These are phyloP conservation scores for Gasterosteus aculeatus DNA, from an alignment of 2,113 vertebrate genomes.

Conservation along the genomic window DNA sequence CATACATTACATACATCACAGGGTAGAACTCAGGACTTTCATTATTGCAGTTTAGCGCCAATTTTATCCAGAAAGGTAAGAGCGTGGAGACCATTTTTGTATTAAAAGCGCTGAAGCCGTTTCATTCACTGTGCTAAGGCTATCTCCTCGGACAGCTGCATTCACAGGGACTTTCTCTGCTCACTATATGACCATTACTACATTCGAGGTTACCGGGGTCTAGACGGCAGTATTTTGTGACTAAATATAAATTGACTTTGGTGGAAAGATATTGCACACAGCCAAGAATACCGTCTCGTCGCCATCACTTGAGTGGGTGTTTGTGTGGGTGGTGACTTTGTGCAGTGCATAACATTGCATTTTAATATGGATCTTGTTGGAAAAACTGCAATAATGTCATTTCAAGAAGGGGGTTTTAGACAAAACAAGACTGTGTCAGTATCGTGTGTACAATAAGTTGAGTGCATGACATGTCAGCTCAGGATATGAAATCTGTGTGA, in stretches of 20 bases:
- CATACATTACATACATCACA: conserved; percentile 57
- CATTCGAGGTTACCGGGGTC: neutral
- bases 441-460: too few relatives aligned
- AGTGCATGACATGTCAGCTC: too few relatives aligned
- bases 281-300: neutral
- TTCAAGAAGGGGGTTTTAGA: too few relatives aligned
- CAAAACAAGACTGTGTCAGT: too few relatives aligned
- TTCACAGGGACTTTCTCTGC: neutral
- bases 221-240: neutral
- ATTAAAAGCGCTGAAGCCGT: conserved; percentile 14
- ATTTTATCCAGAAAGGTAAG: conserved; percentile 37
- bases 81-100: conserved; percentile 27
- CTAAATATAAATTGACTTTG: neutral
- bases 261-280: too few relatives aligned
- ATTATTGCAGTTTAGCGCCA: conserved; percentile 52
- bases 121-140: conserved; percentile 20
- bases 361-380: neutral
- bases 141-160: conserved; percentile 19
- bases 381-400: too few relatives aligned
- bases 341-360: neutral
- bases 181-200: neutral
- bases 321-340: neutral
- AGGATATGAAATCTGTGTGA: too few relatives aligned
- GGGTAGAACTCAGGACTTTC: conserved; percentile 46
- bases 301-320: neutral